Evolutionary conservation across 2,113 vertebrate genomes (phyloP).

Genomic region (Myanophis thanlyinensis): DNA sequence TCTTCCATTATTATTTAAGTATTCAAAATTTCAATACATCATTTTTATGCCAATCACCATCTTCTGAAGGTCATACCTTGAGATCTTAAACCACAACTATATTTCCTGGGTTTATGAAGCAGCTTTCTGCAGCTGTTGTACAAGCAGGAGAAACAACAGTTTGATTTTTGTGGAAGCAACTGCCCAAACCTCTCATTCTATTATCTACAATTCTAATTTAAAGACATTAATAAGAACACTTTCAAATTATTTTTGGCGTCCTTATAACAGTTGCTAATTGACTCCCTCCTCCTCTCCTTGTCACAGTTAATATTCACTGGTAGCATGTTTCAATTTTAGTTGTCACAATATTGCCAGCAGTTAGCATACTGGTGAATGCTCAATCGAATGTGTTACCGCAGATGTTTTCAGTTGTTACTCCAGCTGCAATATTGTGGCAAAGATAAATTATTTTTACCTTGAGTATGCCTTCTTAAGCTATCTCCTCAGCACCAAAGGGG

Average conservation of each 20-base stretch:
- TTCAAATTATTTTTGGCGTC: not conserved
- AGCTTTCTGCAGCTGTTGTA: not conserved
- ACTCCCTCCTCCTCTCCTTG: conserved; percentile 9
- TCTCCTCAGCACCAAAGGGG: not conserved
- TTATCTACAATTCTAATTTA: not conserved
- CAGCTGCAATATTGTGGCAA: conserved; percentile 5
- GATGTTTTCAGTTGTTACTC: not conserved
- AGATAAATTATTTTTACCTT: conserved; percentile 13
- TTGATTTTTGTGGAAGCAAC: not conserved
- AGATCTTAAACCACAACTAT: not conserved
- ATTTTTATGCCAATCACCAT: no score
- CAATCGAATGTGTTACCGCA: not conserved
- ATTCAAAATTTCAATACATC: no score
- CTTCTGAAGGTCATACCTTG: no score
- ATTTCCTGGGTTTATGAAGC: not conserved
- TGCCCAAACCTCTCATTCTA: not conserved
- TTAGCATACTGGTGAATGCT: not conserved
- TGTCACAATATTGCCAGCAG: not conserved
- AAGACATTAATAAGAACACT: not conserved
- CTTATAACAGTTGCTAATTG: not conserved
- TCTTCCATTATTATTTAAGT: no score
- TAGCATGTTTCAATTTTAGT: not conserved
- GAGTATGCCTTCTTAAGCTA: not conserved
- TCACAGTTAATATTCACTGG: conserved; percentile 21
- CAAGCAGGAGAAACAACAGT: not conserved